These are phyloP conservation scores for Nysson spinosus DNA, from an alignment of 2,888 invertebrate species.

Conservation along the genomic window DNA sequence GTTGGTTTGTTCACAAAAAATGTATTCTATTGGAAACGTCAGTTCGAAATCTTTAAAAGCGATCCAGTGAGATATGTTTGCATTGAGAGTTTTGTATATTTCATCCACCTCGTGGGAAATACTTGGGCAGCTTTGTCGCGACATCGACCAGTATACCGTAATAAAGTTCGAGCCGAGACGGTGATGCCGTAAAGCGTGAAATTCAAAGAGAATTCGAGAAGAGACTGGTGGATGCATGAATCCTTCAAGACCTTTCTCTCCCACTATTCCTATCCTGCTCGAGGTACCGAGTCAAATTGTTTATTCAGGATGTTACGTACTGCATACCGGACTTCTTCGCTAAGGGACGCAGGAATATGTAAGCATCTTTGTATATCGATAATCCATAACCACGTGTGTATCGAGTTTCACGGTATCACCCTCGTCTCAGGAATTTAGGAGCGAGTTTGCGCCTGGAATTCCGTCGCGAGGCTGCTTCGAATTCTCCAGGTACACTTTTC, in stretches of 20 bases:
- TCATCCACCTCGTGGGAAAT: conserved; percentile 51
- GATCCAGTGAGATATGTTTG: no score
- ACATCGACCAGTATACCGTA: conserved; percentile 50
- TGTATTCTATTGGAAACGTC: no score
- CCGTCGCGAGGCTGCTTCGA: conserved; percentile 19
- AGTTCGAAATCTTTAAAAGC: no score
- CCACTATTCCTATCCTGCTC: conserved; percentile 3
- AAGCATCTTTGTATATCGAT: conserved; percentile 36
- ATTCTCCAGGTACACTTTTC: conserved; percentile 12
- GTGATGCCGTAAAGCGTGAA: conserved; percentile 64
- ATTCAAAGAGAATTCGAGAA: conserved; percentile 71
- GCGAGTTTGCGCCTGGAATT: conserved; percentile 41
- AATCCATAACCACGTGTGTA: conserved; percentile 49
- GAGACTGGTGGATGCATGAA: conserved; percentile 59
- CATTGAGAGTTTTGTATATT: conserved; percentile 8
- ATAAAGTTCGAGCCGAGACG: conserved; percentile 63
- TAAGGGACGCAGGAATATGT: background rate
- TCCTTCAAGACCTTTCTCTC: conserved; percentile 58
- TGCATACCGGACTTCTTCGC: conserved; percentile 3
- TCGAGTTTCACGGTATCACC: conserved; percentile 43
- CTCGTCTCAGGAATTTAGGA: conserved; percentile 38
- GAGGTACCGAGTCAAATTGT: conserved; percentile 43
- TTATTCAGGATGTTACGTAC: conserved; percentile 50
- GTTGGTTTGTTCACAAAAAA: no score
- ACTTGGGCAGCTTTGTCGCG: conserved; percentile 38